Base-by-base conservation (phyloP, 2,888 invertebrate genomes). In the Acrobasis suavella region DNA sequence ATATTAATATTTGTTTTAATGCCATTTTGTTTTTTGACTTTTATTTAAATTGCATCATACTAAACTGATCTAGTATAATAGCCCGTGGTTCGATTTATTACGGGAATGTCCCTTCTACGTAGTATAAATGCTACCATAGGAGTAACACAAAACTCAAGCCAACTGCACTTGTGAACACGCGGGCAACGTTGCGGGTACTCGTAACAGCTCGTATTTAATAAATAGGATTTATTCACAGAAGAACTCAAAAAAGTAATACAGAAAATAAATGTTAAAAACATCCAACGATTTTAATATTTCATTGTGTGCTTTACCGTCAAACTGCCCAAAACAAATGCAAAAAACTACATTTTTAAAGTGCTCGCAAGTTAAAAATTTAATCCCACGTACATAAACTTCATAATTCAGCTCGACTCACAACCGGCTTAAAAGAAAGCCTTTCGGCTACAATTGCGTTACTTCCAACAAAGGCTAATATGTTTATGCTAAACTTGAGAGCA, bases 401-500 rank as follows among this genome's bases (percentile, higher is more conserved):
- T 46, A 46, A 46, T 46, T 46, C 46, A 12, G 14, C 46, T 46
- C 46, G 14, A 46, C 32, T 37, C 37, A 14, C 54, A 54, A 37
- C 15, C 37, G 54, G 37, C 37, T 54, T 37, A 37, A 54, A 54
- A 46, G 12, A 46, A 54, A 54, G 9, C n/a, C 54, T 54, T 38
- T n/a, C 38, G 12, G 37, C 15, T 15, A n/a, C 54, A 54, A 54
- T 54, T 37, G 37, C 1, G 54, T 54, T 54, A 54, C 37, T 15
- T 37, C 9, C n/a, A n/a, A 54, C 54, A 54, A 54, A 54, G 54
- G 32, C 15, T n/a, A 54, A 54, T 15, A 38, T 54, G 54, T 54
- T 54, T 54, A 54, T 54, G 54, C 54, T 38, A 54, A 46, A 54
- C 54, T 37, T 15, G 37, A 52, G n/a, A 37, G 32, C 22, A 22